These are phyloP conservation scores for Drosophila anomalata DNA, from an alignment of 2,888 invertebrate species.

Conservation along the genomic window DNA sequence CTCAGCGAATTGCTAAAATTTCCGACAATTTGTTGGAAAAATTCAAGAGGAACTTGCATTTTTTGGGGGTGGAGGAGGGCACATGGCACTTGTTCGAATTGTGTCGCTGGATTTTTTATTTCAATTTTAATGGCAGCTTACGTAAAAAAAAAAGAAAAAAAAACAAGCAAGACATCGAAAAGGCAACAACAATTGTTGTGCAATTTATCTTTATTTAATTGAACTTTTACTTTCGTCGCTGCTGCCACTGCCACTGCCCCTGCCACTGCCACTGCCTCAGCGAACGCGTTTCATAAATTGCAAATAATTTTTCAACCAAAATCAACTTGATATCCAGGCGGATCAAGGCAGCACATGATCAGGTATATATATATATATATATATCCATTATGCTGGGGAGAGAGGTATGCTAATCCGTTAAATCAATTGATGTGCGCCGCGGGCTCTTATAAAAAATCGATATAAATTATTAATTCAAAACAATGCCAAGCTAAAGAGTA, in stretches of 20 bases:
- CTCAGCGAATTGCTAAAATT: slow-evolving; percentile 3
- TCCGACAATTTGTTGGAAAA: slow-evolving; percentile 2
- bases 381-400: slow-evolving; percentile 2
- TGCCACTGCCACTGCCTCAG: slow-evolving; percentile 12
- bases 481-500: slow-evolving; percentile 62
- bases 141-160: slow-evolving; percentile 26
- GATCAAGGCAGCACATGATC: slow-evolving; percentile 23
- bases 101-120: slow-evolving; percentile 22
- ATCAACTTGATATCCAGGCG: slow-evolving; percentile 52
- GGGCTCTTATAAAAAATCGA: slow-evolving; percentile 74
- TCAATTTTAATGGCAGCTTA: slow-evolving; percentile 38
- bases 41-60: not conserved
- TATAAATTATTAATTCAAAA: slow-evolving; percentile 79
- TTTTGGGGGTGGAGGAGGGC: not conserved
- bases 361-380: slow-evolving; percentile 21
- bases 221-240: slow-evolving; percentile 73
- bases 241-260: slow-evolving; percentile 33
- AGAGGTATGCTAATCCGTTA: slow-evolving; percentile 69
- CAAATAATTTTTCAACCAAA: slow-evolving; percentile 69
- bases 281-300: slow-evolving; percentile 77
- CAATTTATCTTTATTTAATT: slow-evolving; percentile 77
- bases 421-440: slow-evolving; percentile 80
- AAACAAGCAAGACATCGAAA: slow-evolving; percentile 20
- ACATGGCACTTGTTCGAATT: slow-evolving; percentile 43
- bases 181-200: slow-evolving; percentile 69